phyloP scores from a whole-genome alignment of 2,113 vertebrate genomes.

The Trachemys scripta region DNA sequence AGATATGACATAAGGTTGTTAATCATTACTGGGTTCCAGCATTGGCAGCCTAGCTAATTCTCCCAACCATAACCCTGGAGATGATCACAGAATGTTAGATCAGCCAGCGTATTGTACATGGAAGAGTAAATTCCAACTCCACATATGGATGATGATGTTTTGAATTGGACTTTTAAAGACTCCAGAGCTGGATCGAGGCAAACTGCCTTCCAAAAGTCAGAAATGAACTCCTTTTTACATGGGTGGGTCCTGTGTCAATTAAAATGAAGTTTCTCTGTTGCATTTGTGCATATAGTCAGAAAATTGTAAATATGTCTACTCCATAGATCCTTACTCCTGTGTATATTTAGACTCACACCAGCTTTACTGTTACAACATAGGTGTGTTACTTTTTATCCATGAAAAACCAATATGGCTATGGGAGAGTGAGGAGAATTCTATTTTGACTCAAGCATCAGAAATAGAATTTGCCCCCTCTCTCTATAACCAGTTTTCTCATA shows the following conservation, averaged over 20 bases:
- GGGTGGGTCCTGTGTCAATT: not conserved
- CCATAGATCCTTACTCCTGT: not conserved
- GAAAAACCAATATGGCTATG: not conserved
- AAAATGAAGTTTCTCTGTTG: not conserved
- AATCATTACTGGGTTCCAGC: not conserved
- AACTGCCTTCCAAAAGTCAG: not conserved
- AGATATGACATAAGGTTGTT: not conserved
- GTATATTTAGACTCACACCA: not conserved
- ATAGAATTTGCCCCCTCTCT: not conserved
- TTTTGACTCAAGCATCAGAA: not conserved
- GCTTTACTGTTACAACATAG: not conserved
- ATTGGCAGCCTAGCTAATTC: not conserved
- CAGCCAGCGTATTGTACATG: not conserved
- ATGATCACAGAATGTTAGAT: not conserved
- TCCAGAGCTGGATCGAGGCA: not conserved
- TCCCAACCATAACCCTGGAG: not conserved
- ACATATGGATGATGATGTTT: not conserved
- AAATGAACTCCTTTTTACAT: not conserved
- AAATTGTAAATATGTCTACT: not conserved
- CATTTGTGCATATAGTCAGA: not conserved
- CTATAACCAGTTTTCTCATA: not conserved
- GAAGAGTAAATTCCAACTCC: not conserved
- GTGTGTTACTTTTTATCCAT: not conserved
- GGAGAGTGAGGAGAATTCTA: not conserved
- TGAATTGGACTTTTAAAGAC: not conserved